A percentile compares a stretch with the other conserved stretches of the same genome.
Evolutionary conservation across 2,113 vertebrate genomes (phyloP).

Genomic region (Tautogolabrus adspersus): DNA sequence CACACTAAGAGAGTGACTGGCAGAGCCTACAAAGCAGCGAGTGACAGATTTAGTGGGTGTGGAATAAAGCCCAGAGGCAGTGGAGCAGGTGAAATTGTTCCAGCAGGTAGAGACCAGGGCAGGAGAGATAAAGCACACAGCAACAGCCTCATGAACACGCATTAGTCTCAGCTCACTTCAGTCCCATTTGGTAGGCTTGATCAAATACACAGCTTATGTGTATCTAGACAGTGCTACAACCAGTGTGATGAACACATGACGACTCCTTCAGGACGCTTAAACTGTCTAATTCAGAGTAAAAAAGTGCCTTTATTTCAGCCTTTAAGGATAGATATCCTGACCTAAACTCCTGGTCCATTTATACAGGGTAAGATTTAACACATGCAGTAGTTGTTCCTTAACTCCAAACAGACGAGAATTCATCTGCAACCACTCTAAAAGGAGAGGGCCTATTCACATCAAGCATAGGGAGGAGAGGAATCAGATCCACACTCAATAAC

Average conservation of each 20-base stretch:
- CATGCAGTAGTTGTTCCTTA: too few species aligned
- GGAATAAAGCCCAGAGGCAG: constrained; percentile 76
- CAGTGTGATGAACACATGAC: not conserved
- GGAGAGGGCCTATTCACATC: too few species aligned
- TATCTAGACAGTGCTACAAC: not conserved
- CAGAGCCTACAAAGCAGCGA: constrained; percentile 1
- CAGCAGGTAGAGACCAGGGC: constrained; percentile 64
- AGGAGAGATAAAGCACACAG: constrained; percentile 83
- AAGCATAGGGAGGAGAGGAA: too few species aligned
- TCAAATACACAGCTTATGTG: constrained; percentile 24
- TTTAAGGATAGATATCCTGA: too few species aligned
- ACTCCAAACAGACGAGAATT: too few species aligned
- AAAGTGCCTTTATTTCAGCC: too few species aligned
- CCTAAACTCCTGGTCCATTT: too few species aligned
- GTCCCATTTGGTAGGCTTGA: constrained; percentile 50
- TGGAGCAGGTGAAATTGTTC: constrained; percentile 77
- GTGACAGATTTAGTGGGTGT: constrained; percentile 60
- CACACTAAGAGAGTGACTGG: constrained; percentile 4
- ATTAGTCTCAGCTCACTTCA: constrained; percentile 80
- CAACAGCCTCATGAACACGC: constrained; percentile 50
- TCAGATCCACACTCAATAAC: too few species aligned
- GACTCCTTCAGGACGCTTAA: not conserved
- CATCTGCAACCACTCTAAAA: too few species aligned
- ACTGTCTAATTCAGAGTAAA: not conserved
- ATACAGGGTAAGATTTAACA: too few species aligned